Evolutionary conservation across 2,113 vertebrate species (phyloP), one percentile per base, ranked within the genome.

Genomic region (Mirounga angustirostris): DNA sequence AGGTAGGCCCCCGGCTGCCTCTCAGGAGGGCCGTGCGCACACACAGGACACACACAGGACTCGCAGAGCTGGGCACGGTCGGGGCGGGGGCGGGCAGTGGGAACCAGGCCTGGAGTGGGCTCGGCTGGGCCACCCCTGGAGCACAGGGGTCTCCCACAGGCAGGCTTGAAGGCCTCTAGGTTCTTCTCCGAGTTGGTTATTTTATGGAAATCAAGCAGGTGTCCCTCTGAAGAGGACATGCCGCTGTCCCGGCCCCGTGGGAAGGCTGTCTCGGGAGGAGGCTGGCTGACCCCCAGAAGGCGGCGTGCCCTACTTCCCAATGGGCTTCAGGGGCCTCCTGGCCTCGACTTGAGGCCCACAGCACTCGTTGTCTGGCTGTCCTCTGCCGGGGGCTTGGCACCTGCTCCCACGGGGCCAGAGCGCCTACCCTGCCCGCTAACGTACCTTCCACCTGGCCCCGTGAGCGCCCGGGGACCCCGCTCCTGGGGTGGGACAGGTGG

Each of bases 1-100:
- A 10, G 13, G 13, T 6, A 26, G 19, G 2, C 2, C 7, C 0
- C 1, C 0, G 5, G 1, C n/a, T 8, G 5, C 2, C 6, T 16
- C 36, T 69, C 74, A 9, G 5, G 1, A 15, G 13, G 83, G 46
- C 50, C 9, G 56, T 9, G 1, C 19, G 4, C 22, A 46, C 46
- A 46, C 46, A 46, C 46, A 12, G 6, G 28, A 33, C 18, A 14
- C n/a, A 9, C 16, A 1, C 26, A 28, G 67, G n/a, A 71, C n/a
- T 11, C 9, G 8, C n/a, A 4, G 67, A 8, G 67, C 63, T 7
- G 28, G 33, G 67, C 0, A 14, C 26, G 1, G 11, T 4, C 21
- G 2, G 12, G 40, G 36, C 65, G 0, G 74, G 2, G 52, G 58
- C 7, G 46, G 46, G 46, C 43, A 16, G 73, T 3, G 36, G 71